These are phyloP conservation scores for Azorinus chamasolen DNA, from an alignment of 2,888 invertebrate genomes.

Conservation along the genomic window DNA sequence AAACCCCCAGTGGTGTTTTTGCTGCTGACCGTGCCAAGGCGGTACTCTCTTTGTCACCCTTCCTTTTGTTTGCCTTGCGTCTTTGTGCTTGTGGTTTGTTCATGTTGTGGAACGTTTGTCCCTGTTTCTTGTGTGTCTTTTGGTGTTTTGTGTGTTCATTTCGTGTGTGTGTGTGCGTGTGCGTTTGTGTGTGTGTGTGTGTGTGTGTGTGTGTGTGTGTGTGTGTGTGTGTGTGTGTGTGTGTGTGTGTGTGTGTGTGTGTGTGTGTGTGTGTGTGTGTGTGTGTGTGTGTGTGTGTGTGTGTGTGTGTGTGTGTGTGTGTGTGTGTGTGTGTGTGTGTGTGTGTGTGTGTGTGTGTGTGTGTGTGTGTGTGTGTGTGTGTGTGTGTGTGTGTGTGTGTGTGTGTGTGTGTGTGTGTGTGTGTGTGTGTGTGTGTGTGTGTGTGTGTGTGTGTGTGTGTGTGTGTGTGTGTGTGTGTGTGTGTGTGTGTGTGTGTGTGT, in stretches of 20 bases:
- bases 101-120: no score
- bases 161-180: no score
- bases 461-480: conserved; percentile 13
- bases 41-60: no score
- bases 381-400: conserved; percentile 13
- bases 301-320: conserved; percentile 13
- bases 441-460: conserved; percentile 13
- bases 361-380: conserved; percentile 13
- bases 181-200: no score
- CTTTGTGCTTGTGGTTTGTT: no score
- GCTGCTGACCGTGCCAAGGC: no score
- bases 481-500: conserved; percentile 13
- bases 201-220: conserved; percentile 9
- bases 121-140: no score
- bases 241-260: conserved; percentile 13
- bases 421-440: conserved; percentile 13
- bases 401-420: conserved; percentile 13
- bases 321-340: conserved; percentile 13
- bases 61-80: no score
- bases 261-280: conserved; percentile 13
- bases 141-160: no score
- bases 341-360: conserved; percentile 13
- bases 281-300: conserved; percentile 13
- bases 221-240: conserved; percentile 13
- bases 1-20: no score